Percentiles rank a stretch among this genome's conserved stretches.
These are phyloP conservation scores for Emys orbicularis DNA, from an alignment of 2,797 vertebrate species.

Conservation along the genomic window DNA sequence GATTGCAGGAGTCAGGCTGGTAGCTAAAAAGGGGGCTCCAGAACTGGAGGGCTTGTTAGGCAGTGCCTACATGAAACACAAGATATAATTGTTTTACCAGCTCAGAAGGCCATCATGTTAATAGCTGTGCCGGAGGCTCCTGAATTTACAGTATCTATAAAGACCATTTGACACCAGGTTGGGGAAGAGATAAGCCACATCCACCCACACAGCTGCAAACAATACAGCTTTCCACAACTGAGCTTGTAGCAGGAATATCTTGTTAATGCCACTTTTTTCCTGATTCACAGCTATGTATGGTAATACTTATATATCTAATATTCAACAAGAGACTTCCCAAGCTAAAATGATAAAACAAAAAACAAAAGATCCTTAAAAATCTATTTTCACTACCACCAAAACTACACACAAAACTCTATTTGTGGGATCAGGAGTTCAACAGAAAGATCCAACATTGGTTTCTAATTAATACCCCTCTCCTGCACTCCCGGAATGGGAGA, in stretches of 20 bases:
- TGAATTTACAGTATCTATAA: background rate
- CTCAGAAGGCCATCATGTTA: background rate
- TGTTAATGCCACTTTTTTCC: background rate
- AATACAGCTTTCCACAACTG: background rate
- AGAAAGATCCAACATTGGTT: background rate
- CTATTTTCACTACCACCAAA: background rate
- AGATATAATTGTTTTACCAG: background rate
- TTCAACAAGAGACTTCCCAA: background rate
- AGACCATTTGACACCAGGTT: background rate
- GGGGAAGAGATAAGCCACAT: background rate
- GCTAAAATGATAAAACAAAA: background rate
- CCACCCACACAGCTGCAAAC: rapidly evolving
- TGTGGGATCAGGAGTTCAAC: background rate
- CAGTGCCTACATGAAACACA: background rate
- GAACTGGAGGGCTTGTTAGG: background rate
- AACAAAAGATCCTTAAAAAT: background rate
- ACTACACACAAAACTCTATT: background rate
- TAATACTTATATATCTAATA: background rate
- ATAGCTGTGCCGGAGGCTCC: too few relatives aligned
- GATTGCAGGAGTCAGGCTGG: background rate
- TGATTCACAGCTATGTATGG: background rate
- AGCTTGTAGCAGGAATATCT: background rate
- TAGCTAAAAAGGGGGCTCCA: background rate
- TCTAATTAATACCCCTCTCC: too few relatives aligned
- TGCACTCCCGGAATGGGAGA: too few relatives aligned